Conservation (phyloP, 2,113 vertebrate species). For the Jaculus jaculus region DNA sequence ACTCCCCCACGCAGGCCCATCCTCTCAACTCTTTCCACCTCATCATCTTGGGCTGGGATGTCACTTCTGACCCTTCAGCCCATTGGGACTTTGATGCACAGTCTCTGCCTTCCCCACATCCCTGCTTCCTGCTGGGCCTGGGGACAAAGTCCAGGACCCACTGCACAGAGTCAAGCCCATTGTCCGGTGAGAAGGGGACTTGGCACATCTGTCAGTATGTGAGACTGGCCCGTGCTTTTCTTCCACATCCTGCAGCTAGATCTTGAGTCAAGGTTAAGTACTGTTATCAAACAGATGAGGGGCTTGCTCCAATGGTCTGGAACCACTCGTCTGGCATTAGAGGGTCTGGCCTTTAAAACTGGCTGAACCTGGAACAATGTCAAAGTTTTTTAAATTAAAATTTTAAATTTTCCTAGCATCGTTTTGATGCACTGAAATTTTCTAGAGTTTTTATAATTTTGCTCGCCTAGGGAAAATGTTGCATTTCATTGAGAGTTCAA, state of each 20-base stretch:
- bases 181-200: fast-evolving
- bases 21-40: neutral
- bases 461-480: neutral
- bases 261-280: neutral
- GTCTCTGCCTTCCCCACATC: too few relatives aligned
- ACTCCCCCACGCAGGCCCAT: neutral
- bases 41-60: neutral
- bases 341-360: neutral
- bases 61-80: neutral
- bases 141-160: neutral
- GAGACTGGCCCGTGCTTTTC: neutral
- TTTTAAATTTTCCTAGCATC: neutral
- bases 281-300: neutral
- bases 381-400: neutral
- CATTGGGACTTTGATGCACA: neutral
- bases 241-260: neutral
- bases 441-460: neutral
- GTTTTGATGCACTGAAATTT: neutral
- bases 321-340: neutral
- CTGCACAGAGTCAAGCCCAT: fast-evolving
- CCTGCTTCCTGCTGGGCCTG: neutral
- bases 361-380: neutral
- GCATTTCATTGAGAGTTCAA: neutral
- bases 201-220: fast-evolving
- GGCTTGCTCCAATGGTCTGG: neutral